Evolutionary conservation across 2,113 vertebrate genomes (phyloP), one percentile per base, ranked within the genome.

Genomic region (Ciconia maguari): DNA sequence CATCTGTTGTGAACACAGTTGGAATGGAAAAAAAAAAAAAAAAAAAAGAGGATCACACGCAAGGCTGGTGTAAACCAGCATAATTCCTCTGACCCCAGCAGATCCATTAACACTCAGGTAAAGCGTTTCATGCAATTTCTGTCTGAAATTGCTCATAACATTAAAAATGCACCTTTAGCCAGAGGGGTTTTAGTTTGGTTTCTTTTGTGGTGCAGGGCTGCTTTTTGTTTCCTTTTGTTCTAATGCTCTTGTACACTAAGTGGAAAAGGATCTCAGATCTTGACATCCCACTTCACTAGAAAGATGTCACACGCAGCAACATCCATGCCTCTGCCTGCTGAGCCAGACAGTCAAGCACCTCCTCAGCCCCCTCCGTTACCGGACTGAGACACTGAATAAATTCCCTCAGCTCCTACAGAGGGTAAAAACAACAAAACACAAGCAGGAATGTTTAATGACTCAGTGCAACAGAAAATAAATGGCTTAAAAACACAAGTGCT

Each of bases 141-240:
- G 48, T 5, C 89, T 94, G 77, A 82, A 96, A 93, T 84, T 75
- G 80, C 69, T 94, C 70, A 20, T 61, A 87, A 90, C 62, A 74
- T 94, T 85, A 96, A 83, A 89, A 94, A 95, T 38, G 83, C 49
- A 80, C 91, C 58, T 95, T 89, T 91, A 95, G 93, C 89, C 68
- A 36, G 69, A 93, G 87, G 78, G 58, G 54, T 8, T 94, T 85
- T 42, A 22, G 52, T 72, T 91, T 65, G 66, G 36, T 94, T 95
- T 72, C 94, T 91, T 93, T 83, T 58, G 46, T 72, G 51, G 62
- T 27, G 58, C 75, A 46, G 13, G 46, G 84, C 84, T 85, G 82
- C 78, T 91, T 79, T 94, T 82, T 91, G 68, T 77, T 95, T 88
- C 94, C 91, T 90, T 97, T 97, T 97, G 91, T 94, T 97, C 95